phyloP scores from a whole-genome alignment of 92 coral and sea anemone genomes.

The Actinostola sp. region DNA sequence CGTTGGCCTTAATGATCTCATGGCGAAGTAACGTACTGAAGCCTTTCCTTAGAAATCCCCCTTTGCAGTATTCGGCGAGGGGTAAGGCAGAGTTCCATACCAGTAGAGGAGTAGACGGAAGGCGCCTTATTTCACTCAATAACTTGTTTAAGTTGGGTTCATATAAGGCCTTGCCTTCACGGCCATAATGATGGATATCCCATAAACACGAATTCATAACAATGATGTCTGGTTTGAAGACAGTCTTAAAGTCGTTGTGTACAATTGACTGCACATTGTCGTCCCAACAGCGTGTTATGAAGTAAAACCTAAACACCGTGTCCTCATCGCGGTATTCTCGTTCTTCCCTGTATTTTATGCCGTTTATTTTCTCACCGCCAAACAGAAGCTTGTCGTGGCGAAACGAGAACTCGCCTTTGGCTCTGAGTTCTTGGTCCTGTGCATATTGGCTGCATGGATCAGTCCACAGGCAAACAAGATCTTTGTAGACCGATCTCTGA shows the following conservation, averaged over 20 bases:
- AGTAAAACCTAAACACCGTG: slow-evolving; percentile 66
- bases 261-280: slow-evolving; percentile 74
- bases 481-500: slow-evolving; percentile 91
- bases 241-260: slow-evolving; percentile 63
- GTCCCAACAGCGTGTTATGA: slow-evolving; percentile 82
- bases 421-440: slow-evolving; percentile 57
- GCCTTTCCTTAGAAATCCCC: slow-evolving; percentile 80
- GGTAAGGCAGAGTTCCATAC: slow-evolving; percentile 94
- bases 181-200: slow-evolving; percentile 90
- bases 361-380: slow-evolving; percentile 69
- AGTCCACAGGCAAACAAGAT: slow-evolving; percentile 80
- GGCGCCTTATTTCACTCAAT: slow-evolving; percentile 32
- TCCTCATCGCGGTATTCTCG: slow-evolving; percentile 62
- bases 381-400: slow-evolving; percentile 72
- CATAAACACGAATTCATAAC: slow-evolving; percentile 91
- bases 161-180: slow-evolving; percentile 55
- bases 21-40: slow-evolving; percentile 62
- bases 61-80: slow-evolving; percentile 75
- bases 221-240: slow-evolving; percentile 67
- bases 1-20: slow-evolving; percentile 68
- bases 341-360: slow-evolving; percentile 76
- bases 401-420: slow-evolving; percentile 81
- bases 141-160: slow-evolving; percentile 64
- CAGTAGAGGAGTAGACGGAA: slow-evolving; percentile 64
- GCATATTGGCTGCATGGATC: slow-evolving; percentile 71